A percentile compares a stretch with the other conserved stretches of the same genome.
Evolutionary conservation across 2,888 invertebrate species (phyloP).

Genomic region (Piscicola geometra): DNA sequence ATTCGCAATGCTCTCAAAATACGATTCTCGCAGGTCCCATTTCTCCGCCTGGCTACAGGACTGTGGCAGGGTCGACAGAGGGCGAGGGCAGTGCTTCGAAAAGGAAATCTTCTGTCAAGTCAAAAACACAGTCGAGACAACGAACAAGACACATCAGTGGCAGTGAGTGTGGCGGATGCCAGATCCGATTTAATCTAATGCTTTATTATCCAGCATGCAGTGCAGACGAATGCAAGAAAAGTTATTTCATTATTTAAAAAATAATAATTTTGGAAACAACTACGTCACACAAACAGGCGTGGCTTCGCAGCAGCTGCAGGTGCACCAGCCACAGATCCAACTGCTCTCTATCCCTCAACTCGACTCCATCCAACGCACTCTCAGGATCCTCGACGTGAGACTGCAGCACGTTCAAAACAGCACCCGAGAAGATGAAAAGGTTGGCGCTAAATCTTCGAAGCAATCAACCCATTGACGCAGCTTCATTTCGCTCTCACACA

Average conservation of each 20-base stretch:
- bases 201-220: background rate
- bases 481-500: background rate
- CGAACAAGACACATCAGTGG: slow-evolving; percentile 29
- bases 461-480: background rate
- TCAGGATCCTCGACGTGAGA: slow-evolving; percentile 54
- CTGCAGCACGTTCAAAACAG: slow-evolving; percentile 54
- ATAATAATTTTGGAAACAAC: background rate
- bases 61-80: slow-evolving; percentile 20
- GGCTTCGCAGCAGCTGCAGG: slow-evolving; percentile 7
- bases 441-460: slow-evolving; percentile 35
- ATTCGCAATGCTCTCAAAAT: too few relatives aligned
- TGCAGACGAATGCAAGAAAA: background rate
- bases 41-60: slow-evolving; percentile 37
- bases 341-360: slow-evolving; percentile 55
- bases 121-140: background rate
- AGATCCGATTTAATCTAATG: too few relatives aligned
- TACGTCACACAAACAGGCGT: background rate
- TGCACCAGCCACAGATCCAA: slow-evolving; percentile 46
- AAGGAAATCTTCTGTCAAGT: slow-evolving; percentile 23
- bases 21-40: slow-evolving; percentile 24
- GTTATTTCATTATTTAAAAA: background rate
- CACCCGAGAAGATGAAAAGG: slow-evolving; percentile 51
- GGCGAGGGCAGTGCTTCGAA: background rate
- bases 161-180: background rate
- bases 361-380: slow-evolving; percentile 54